These are phyloP conservation scores for Trichosurus vulpecula DNA, from an alignment of 2,797 vertebrate genomes.

Conservation along the genomic window DNA sequence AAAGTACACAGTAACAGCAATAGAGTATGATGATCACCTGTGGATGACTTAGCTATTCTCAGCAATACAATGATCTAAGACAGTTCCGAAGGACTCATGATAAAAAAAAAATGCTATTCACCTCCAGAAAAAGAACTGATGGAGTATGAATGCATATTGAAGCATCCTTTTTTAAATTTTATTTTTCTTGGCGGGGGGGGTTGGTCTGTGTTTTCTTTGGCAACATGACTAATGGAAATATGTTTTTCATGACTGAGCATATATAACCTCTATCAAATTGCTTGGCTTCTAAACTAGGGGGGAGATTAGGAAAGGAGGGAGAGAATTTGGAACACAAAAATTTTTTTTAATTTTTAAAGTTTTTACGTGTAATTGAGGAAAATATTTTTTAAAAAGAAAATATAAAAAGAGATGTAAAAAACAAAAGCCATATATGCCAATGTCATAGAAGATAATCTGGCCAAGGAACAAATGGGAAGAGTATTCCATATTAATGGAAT, in stretches of 20 bases:
- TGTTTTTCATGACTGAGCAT: background rate
- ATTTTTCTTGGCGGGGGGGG: background rate
- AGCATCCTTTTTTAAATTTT: background rate
- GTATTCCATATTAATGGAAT: background rate
- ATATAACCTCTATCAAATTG: background rate
- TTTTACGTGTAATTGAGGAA: background rate
- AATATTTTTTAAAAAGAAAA: no score
- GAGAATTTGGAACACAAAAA: background rate
- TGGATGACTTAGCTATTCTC: background rate
- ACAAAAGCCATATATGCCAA: background rate
- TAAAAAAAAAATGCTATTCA: background rate
- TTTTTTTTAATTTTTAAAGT: background rate
- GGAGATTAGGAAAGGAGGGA: background rate
- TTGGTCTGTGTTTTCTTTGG: no score
- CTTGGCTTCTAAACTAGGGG: background rate
- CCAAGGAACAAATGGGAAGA: background rate
- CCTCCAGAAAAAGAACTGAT: background rate
- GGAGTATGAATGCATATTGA: background rate
- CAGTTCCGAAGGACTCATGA: background rate
- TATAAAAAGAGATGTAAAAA: background rate
- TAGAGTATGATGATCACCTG: background rate
- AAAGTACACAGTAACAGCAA: background rate
- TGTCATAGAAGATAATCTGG: background rate
- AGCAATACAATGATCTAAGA: background rate
- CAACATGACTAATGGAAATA: background rate